Base-by-base conservation (phyloP, 2,888 invertebrate genomes). In the Melikaiella ostensackeni region DNA sequence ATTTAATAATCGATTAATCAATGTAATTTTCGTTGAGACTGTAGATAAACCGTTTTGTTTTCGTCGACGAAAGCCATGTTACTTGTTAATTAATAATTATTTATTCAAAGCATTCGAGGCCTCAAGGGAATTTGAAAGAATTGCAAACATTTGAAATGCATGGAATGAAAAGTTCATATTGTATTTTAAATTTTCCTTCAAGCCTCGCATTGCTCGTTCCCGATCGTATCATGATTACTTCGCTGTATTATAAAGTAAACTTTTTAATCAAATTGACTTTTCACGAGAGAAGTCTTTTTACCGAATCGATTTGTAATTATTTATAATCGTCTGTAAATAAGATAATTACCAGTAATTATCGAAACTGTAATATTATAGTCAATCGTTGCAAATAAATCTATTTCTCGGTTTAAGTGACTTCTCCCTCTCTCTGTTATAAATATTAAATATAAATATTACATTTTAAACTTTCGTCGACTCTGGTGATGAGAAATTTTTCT, bases 1-100 rank as follows among this genome's bases (percentile, higher is more conserved):
- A 76, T 75, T 77, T 66, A 75, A 76, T 62, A 75, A 76, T 63
- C 66, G 73, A 77, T 75, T 74, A 74, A 77, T 13, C 13, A 24
- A 42, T 27, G 30, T 30, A 70, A 30, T 50, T 70, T 27, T 70
- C 30, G 30, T 50, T n/a, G n/a, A 27, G 27, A 27, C 19, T 30
- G n/a, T 35, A 63, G 24, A 38, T 21, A 64, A 62, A 38, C 19
- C 7, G 19, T 27, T 50, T 70, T 24, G 21, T 64, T 66, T 66
- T 66, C 27, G 8, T 46, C 16, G 27, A 21, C 27, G 30, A 70
- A 70, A 70, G 46, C 46, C 27, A 46, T 70, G 42, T 66, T 66
- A 50, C 42, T 70, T 50, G 70, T 70, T 70, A 70, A 70, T 66
- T 42, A 64, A n/a, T 38, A 70, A 70, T 57, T 57, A 57, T 57